Evolutionary conservation across 2,888 invertebrate genomes (phyloP), one percentile per base, ranked within the genome.

Genomic region (Cosmia trapezina): DNA sequence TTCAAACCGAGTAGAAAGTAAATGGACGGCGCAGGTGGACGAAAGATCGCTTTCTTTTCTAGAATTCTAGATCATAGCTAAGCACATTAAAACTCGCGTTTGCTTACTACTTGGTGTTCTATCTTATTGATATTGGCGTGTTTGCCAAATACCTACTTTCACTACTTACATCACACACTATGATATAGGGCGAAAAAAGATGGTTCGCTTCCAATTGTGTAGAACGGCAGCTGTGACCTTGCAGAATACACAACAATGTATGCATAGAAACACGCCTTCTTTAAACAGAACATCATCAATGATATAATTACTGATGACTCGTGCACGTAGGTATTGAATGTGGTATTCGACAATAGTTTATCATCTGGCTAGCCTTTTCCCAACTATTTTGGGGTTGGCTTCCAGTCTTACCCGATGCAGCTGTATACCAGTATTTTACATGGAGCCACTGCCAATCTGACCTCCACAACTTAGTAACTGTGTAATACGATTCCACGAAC

Each of bases 131-230:
- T 76, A n/a, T 70, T 54, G 28, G 47, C n/a, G 9, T 33, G 57
- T 82, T 70, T 65, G 78, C 64, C 78, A 77, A 68, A 70, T 53
- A 57, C 37, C 43, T 65, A 33, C 64, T 61, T 59, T 63, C 17
- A 43, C 49, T 54, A 43, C 17, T 62, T 81, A 75, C 45, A 57
- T 61, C 59, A 47, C 49, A 28, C 14, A 41, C 12, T 62, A 73
- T 17, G 14, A 49, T 51, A 51, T n/a, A 80, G 54, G n/a, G 12
- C 17, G 33, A 59, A 14, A 14, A 63, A 53, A 53, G 41, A 63
- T 80, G 59, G 17, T 37, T 22, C 12, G 41, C 33, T 22, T 12
- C 51, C 33, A 53, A 49, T 54, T 59, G 33, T 59, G 41, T 37
- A 14, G 28, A 64, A 49, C n/a, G 64, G 4, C 59, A 54, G 47